A percentile compares a stretch with the other conserved stretches of the same genome.
Conservation (phyloP, 2,113 vertebrate genomes). For the Catagonus wagneri region DNA sequence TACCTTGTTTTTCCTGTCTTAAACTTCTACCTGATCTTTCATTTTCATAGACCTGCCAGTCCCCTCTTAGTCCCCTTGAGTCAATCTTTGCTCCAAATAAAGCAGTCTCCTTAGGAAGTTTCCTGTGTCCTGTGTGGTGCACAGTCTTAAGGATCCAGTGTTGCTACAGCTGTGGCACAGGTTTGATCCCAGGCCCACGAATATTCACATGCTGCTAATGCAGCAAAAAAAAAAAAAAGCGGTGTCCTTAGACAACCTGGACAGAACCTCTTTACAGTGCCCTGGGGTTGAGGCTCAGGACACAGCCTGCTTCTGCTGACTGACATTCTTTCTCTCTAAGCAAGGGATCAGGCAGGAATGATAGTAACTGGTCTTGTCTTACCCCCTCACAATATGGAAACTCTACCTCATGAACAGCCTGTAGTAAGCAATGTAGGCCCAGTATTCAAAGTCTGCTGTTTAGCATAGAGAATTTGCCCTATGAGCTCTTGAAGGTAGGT, state of each 20-base stretch:
- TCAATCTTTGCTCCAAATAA: not conserved
- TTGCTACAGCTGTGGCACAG: too few relatives aligned
- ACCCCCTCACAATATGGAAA: not conserved
- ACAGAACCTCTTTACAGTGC: not conserved
- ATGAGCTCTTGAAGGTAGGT: not conserved
- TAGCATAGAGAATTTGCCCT: not conserved
- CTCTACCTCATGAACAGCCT: not conserved
- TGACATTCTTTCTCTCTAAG: not conserved
- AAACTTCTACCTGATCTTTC: not conserved
- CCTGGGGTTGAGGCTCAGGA: not conserved
- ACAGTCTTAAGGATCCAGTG: too few relatives aligned
- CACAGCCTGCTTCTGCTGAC: not conserved
- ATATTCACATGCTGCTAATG: too few relatives aligned
- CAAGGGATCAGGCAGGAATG: fast-evolving
- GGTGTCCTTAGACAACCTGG: not conserved
- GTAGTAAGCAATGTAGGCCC: not conserved
- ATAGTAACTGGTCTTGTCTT: not conserved
- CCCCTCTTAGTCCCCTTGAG: not conserved
- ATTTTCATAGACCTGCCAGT: not conserved
- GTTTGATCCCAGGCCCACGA: too few relatives aligned
- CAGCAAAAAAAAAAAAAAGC: not conserved
- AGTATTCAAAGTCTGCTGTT: not conserved
- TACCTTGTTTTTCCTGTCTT: not conserved
- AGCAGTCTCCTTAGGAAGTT: not conserved
- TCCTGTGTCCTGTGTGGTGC: too few relatives aligned